Evolutionary conservation across 2,113 vertebrate species (phyloP).

Genomic region (Leucopsar rothschildi): DNA sequence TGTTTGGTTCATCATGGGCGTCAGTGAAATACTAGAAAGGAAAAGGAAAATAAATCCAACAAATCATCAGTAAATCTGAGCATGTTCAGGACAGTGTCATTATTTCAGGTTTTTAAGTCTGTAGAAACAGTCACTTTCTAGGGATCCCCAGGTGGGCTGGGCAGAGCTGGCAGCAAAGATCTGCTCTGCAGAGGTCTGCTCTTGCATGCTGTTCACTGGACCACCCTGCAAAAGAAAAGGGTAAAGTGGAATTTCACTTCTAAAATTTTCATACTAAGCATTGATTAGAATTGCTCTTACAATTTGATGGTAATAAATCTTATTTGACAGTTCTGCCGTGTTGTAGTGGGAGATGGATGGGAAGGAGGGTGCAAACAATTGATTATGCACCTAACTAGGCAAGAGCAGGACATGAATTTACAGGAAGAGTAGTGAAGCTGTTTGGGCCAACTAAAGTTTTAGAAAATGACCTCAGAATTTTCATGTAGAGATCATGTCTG

Average conservation of each 20-base stretch:
- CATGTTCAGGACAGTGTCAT: not conserved
- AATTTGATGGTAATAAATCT: slow-evolving; percentile 30
- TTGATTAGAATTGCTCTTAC: not conserved
- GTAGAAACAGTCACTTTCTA: not conserved
- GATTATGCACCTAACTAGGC: not conserved
- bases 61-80: not conserved
- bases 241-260: not conserved
- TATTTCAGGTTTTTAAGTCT: not conserved
- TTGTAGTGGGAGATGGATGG: slow-evolving; percentile 1
- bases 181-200: not conserved
- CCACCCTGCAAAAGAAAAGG: not conserved
- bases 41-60: not conserved
- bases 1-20: not conserved
- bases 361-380: not conserved
- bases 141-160: not conserved
- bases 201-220: not conserved
- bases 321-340: not conserved
- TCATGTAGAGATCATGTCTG: not conserved
- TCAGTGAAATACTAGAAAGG: not conserved
- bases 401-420: not conserved
- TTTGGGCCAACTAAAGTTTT: not conserved
- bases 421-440: not conserved
- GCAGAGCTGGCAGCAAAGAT: not conserved
- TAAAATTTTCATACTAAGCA: not conserved
- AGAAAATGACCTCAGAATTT: not conserved